Evolutionary conservation across 2,888 invertebrate genomes (phyloP).

Genomic region (Apotomis capreana): DNA sequence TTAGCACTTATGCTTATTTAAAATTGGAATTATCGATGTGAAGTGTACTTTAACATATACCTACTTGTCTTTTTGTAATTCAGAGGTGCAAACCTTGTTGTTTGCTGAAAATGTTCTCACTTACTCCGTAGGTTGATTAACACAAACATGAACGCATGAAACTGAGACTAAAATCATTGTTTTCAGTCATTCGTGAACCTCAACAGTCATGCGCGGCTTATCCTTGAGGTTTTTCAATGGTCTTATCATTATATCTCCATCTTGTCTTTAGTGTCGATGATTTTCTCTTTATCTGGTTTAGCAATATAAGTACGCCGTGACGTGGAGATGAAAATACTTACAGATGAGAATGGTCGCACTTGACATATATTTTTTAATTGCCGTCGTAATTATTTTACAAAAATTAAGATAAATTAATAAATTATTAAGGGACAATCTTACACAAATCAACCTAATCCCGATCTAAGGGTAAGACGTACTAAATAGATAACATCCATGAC

Average conservation of each 20-base stretch:
- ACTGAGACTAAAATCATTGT: not conserved
- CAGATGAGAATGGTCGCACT: not conserved
- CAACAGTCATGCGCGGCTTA: not conserved
- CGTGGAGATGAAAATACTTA: not conserved
- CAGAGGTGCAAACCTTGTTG: constrained; percentile 4
- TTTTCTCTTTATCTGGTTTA: not conserved
- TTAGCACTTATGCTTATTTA: constrained; percentile 27
- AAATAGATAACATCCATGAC: no score
- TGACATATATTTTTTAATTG: not conserved
- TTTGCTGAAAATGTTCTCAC: constrained; percentile 20
- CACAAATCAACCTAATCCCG: no score
- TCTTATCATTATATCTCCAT: not conserved
- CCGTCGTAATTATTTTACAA: no score
- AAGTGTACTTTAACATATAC: not conserved
- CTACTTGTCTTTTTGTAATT: constrained; percentile 5
- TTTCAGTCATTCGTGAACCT: not conserved
- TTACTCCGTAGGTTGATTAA: constrained; percentile 4
- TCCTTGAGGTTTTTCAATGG: not conserved
- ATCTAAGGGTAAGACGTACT: no score
- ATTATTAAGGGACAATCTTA: no score
- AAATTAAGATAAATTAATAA: no score
- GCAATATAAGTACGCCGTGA: not conserved
- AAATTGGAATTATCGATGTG: not conserved
- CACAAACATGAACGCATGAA: not conserved
- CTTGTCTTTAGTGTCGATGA: not conserved